These are phyloP conservation scores for Salticus scenicus DNA, from an alignment of 2,888 invertebrate genomes.

Conservation along the genomic window DNA sequence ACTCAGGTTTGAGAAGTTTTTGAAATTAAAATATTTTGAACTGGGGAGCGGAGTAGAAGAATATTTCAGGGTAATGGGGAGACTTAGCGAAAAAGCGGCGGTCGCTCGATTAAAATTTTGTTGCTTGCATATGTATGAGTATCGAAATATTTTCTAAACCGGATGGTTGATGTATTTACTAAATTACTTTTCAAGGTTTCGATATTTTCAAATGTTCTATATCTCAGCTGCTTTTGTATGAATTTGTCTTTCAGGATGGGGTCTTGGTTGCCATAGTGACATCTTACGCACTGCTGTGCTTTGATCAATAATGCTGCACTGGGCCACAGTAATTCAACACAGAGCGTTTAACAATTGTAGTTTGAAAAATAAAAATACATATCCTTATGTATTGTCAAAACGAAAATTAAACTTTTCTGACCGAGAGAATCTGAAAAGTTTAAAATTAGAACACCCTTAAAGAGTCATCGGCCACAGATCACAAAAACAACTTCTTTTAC, in stretches of 20 bases:
- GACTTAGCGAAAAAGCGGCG: no score
- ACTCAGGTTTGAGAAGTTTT: background rate
- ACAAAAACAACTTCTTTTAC: no score
- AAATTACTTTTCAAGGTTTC: background rate
- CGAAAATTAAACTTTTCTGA: no score
- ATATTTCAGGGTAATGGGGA: no score
- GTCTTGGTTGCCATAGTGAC: constrained; percentile 62
- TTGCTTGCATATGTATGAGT: background rate
- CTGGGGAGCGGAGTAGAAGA: no score
- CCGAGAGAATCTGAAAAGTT: no score
- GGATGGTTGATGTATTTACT: background rate
- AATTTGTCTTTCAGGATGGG: constrained; percentile 20
- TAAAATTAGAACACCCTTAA: no score
- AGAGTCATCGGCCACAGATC: no score
- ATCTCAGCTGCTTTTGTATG: constrained; percentile 34
- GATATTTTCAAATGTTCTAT: background rate
- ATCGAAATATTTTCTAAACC: background rate
- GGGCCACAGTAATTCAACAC: constrained; percentile 26
- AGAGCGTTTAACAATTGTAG: constrained; percentile 31
- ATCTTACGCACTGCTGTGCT: constrained; percentile 55
- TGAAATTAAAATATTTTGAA: background rate
- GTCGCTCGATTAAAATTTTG: no score
- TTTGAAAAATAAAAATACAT: constrained; percentile 32
- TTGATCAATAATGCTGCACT: constrained; percentile 62
- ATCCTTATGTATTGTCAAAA: no score